A percentile compares a stretch with the other conserved stretches of the same genome.
Conservation (phyloP, 2,888 invertebrate species). For the Microplitis manilae region DNA sequence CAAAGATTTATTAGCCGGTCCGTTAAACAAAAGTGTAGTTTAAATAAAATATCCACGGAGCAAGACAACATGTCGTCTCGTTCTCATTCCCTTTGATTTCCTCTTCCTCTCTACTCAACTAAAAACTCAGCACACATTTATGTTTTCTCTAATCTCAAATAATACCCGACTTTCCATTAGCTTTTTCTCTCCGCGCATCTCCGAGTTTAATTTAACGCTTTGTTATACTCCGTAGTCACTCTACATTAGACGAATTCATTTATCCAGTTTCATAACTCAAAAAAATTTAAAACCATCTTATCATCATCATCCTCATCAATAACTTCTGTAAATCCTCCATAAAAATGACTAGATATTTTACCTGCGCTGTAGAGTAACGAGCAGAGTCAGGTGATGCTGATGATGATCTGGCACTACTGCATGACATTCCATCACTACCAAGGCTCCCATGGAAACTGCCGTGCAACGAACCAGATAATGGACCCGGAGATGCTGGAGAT, state of each 20-base stretch:
- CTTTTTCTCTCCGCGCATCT: neutral
- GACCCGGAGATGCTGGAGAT: constrained; percentile 68
- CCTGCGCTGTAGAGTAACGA: constrained; percentile 68
- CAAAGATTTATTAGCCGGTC: constrained; percentile 42
- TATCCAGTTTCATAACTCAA: neutral
- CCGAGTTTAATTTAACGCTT: neutral
- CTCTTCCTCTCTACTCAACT: constrained; percentile 17
- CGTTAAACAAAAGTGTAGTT: constrained; percentile 44
- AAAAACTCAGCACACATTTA: no score
- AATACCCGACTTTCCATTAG: constrained; percentile 20
- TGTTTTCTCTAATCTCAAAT: constrained; percentile 21
- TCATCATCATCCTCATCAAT: neutral
- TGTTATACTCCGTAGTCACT: neutral
- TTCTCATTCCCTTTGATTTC: constrained; percentile 52
- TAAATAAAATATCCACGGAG: constrained; percentile 6
- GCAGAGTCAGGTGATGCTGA: constrained; percentile 70
- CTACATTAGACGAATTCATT: neutral
- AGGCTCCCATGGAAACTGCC: constrained; percentile 70
- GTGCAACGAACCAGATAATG: constrained; percentile 66
- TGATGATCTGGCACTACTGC: constrained; percentile 69
- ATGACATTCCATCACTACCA: constrained; percentile 70
- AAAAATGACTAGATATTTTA: constrained; percentile 43
- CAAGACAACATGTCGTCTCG: constrained; percentile 50
- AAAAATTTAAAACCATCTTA: no score
- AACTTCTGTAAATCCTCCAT: neutral